Evolutionary conservation across 2,113 vertebrate genomes (phyloP).

Genomic region (Spilogale gracilis): DNA sequence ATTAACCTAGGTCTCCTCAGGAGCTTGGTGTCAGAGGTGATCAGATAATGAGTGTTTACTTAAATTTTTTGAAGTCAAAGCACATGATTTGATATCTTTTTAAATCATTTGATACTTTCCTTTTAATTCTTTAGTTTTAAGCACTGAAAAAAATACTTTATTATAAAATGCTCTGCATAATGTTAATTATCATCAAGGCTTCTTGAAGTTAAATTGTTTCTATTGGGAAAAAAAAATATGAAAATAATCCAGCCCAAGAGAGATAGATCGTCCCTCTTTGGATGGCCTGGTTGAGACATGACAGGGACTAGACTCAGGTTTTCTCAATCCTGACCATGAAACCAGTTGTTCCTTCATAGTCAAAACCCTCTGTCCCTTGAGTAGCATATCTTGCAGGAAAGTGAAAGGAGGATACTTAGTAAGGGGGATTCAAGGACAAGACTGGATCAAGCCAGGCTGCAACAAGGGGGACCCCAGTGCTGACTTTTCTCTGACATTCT

Average conservation of each 20-base stretch:
- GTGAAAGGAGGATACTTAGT: background rate
- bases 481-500: background rate
- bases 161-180: background rate
- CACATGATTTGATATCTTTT: slow-evolving; percentile 13
- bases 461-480: background rate
- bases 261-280: background rate
- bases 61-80: slow-evolving; percentile 28
- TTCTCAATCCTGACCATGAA: background rate
- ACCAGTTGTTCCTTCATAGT: background rate
- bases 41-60: background rate
- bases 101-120: background rate
- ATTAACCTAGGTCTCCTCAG: background rate
- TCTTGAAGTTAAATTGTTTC: slow-evolving; percentile 28
- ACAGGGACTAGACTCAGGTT: background rate
- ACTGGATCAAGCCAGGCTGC: background rate
- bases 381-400: background rate
- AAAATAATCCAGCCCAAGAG: background rate
- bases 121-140: slow-evolving; percentile 14
- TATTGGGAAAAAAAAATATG: background rate
- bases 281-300: background rate
- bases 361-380: background rate
- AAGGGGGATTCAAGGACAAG: background rate
- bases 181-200: background rate
- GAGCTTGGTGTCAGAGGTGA: background rate
- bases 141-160: background rate